Evolutionary conservation across 2,113 vertebrate genomes (phyloP).

Genomic region (Uria aalge): DNA sequence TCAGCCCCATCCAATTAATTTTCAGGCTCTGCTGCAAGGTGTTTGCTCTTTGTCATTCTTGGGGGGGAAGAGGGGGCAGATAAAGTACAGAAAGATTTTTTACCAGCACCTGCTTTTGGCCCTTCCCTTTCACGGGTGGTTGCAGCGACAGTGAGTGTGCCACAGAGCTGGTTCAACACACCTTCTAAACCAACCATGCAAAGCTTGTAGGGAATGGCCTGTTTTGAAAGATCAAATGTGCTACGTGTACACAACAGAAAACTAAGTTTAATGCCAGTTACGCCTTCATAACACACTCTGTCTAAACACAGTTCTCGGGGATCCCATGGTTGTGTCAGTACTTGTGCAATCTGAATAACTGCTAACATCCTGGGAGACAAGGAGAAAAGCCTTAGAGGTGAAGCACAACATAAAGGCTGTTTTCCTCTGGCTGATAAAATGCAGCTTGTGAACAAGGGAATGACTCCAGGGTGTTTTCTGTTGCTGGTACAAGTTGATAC

Average conservation of each 20-base stretch:
- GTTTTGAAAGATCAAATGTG: not conserved
- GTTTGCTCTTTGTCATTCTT: not conserved
- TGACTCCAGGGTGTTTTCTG: not conserved
- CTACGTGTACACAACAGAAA: not conserved
- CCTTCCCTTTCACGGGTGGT: not conserved
- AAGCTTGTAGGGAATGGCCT: not conserved
- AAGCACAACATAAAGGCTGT: not conserved
- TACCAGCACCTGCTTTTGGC: not conserved
- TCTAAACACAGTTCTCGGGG: not conserved
- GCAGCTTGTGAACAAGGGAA: not conserved
- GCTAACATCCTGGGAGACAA: not conserved
- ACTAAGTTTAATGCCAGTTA: not conserved
- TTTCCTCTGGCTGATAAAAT: not conserved
- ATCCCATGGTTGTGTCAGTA: not conserved
- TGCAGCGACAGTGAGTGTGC: not conserved
- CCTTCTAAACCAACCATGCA: not conserved
- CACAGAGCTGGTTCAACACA: not conserved
- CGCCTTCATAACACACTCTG: not conserved
- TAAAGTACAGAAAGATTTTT: not conserved
- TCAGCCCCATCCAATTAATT: not conserved
- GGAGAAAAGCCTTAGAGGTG: not conserved
- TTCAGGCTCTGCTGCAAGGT: not conserved
- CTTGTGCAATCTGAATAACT: not conserved
- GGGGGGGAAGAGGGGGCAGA: not conserved
- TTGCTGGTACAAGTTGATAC: not conserved